Conservation (phyloP, 2,113 vertebrate genomes). For the Onychostoma macrolepis region DNA sequence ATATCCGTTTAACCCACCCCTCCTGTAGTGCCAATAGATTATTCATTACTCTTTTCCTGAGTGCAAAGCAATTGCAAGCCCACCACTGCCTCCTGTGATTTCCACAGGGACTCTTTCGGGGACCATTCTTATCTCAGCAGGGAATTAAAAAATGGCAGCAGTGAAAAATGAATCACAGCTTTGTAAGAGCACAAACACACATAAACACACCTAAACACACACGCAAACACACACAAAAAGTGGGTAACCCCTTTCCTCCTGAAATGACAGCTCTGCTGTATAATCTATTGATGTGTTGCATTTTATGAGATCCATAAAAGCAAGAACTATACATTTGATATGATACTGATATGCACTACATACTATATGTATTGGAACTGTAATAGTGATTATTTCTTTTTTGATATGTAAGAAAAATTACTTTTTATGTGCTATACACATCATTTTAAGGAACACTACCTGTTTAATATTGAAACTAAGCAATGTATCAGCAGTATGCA, state of each 20-base stretch:
- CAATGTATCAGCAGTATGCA: not conserved
- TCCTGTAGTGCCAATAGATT: slow-evolving; percentile 48
- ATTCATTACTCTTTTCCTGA: slow-evolving; percentile 57
- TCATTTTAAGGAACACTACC: not conserved
- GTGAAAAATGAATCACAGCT: slow-evolving; percentile 75
- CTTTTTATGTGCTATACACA: too few relatives aligned
- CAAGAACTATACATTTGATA: slow-evolving; percentile 4
- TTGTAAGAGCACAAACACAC: slow-evolving; percentile 54
- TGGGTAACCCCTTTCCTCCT: not conserved
- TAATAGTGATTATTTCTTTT: not conserved
- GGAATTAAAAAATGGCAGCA: slow-evolving; percentile 72
- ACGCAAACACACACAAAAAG: slow-evolving; percentile 32
- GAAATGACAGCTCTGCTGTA: slow-evolving; percentile 17
- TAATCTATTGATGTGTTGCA: slow-evolving; percentile 21
- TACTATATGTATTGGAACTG: not conserved
- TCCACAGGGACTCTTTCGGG: slow-evolving; percentile 76
- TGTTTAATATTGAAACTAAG: not conserved
- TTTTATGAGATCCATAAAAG: slow-evolving; percentile 51
- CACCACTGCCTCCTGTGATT: slow-evolving; percentile 72
- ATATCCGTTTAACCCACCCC: slow-evolving; percentile 35
- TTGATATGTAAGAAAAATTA: not conserved
- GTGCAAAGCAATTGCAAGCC: slow-evolving; percentile 44
- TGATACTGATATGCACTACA: not conserved
- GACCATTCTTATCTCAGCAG: slow-evolving; percentile 70
- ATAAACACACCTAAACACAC: not conserved